Evolutionary conservation across 2,888 invertebrate genomes (phyloP), one percentile per base, ranked within the genome.

Genomic region (Drosophila histrio): DNA sequence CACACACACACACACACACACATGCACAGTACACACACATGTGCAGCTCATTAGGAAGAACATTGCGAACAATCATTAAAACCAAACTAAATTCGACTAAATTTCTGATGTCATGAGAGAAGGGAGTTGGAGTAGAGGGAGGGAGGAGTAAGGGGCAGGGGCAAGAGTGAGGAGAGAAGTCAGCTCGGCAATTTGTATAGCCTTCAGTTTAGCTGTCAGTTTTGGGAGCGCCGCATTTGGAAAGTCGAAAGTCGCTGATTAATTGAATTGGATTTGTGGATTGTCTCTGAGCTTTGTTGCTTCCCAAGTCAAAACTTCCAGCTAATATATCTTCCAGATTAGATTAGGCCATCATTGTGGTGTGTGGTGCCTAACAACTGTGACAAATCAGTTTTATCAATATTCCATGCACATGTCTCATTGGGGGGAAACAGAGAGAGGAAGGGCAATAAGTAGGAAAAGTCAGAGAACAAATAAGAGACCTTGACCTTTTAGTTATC

Each of bases 181-280:
- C 39, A n/a, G 19, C 32, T 9, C 28, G 28, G 53, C 47, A 74
- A 73, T 74, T 74, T 66, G 66, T 74, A 61, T 39, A 34, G 70
- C 46, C 52, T 38, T 56, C 63, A 63, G 63, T 63, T 63, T 63
- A 15, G 53, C 69, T 64, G 59, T 57, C 70, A 69, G 43, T 64
- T n/a, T n/a, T n/a, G n/a, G n/a, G n/a, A n/a, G n/a, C n/a, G n/a
- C n/a, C n/a, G n/a, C n/a, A n/a, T n/a, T 60, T 39, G 49, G 22
- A 49, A 50, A 67, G 61, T 64, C 68, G 66, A 65, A 79, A 68
- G 76, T 64, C 62, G 57, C 63, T 84, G 85, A 84, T 84, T 77
- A 84, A 82, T 84, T 79, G 79, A 79, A 70, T 84, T 72, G 76
- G 60, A 68, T 80, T 67, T 68, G 68, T 24, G 68, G 50, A 72